Base-by-base conservation (phyloP, 1,140 invertebrate species). In the Drosophila melanica region DNA sequence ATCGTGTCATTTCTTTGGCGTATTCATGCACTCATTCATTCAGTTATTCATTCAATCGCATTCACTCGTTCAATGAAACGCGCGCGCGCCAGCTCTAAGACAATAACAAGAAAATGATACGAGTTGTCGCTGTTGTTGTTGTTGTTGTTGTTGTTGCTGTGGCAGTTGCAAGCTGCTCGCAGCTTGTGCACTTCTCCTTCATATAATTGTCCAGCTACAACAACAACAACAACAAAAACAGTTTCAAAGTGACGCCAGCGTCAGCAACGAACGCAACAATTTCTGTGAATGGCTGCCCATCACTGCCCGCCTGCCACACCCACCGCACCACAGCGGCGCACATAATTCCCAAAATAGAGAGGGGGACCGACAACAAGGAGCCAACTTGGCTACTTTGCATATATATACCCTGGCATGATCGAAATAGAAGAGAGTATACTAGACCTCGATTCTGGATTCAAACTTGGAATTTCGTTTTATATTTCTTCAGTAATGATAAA, bases 31-130 rank as follows among this genome's bases (percentile, higher is more conserved):
- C 63, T 73, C 70, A 62, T 68, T 41, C 58, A 76, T 62, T 79
- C 78, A 80, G 60, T 80, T 63, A 85, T 48, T 79, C 67, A 81
- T 45, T 76, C 78, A 57, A 11, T 76, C 66, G 59, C 35, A 82
- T n/a, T n/a, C 79, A 72, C 50, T 74, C 74, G 80, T 57, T 80
- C 63, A 75, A 47, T 77, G 60, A 44, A 50, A 27, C 37, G 47
- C 54, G 45, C 48, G 57, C 64, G 57, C 41, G 58, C 66, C 48
- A 35, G 51, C 67, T 58, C 54, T 42, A 65, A 75, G 71, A 87
- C 79, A 87, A 86, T 87, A 87, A 86, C 72, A 82, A 84, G 84
- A 50, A 77, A 84, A 84, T 89, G 68, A 89, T 89, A 79, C 68
- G 62, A 66, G 65, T 71, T 66, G 39, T 42, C 55, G 33, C 39